phyloP scores from a whole-genome alignment of 2,888 invertebrate genomes.

The Amphipyra tragopoginis region DNA sequence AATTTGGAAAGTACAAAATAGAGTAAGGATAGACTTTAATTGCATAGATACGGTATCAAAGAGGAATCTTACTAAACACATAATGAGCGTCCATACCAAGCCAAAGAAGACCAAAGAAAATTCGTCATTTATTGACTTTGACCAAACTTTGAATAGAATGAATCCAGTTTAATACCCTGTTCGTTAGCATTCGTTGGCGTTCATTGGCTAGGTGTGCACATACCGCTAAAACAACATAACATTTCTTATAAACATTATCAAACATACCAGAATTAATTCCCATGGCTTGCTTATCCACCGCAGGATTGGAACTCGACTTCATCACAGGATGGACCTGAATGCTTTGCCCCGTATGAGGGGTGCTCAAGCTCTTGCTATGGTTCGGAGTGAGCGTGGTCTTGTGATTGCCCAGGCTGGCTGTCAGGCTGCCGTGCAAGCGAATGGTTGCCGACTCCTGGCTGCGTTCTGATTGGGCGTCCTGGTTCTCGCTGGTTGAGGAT shows the following conservation, averaged over 20 bases:
- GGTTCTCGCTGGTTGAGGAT: constrained; percentile 85
- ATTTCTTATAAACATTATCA: neutral
- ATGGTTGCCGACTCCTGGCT: constrained; percentile 79
- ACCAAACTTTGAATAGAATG: too few species aligned
- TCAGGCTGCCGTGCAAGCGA: constrained; percentile 69
- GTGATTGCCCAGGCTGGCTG: constrained; percentile 67
- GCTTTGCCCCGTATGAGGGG: constrained; percentile 82
- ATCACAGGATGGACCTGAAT: constrained; percentile 85
- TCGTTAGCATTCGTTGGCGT: too few species aligned
- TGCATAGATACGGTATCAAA: too few species aligned
- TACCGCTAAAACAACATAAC: neutral
- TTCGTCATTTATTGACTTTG: too few species aligned
- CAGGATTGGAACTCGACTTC: constrained; percentile 87
- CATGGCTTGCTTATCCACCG: constrained; percentile 88
- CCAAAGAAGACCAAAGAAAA: too few species aligned
- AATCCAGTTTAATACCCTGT: too few species aligned
- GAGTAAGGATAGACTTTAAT: neutral
- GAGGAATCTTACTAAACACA: too few species aligned
- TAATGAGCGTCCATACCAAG: too few species aligned
- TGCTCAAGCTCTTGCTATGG: constrained; percentile 84
- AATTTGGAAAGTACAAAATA: neutral
- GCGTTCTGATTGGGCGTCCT: constrained; percentile 80
- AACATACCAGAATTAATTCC: constrained; percentile 82
- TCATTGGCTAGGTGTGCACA: too few species aligned
- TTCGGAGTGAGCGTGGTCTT: constrained; percentile 75